Base-by-base conservation (phyloP, 2,113 vertebrate species). In the Platichthys stellatus region DNA sequence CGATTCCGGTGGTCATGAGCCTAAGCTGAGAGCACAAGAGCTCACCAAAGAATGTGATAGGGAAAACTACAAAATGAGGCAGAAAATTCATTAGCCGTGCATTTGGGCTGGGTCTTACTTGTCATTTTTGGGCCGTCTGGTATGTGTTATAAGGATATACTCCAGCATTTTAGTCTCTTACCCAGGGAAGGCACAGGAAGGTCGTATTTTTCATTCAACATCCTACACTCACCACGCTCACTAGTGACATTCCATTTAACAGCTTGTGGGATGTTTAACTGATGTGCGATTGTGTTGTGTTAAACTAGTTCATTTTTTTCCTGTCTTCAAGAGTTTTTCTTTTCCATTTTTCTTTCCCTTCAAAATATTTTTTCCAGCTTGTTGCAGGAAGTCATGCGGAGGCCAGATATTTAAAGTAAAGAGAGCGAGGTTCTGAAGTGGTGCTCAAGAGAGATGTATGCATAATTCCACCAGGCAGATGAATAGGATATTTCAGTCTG, bases 341-440 rank as follows among this genome's bases (percentile, higher is more conserved):
- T 31, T 53, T 56, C 18, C 18, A 51, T 61, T 4, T 56, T 78
- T 38, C 57, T 72, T 58, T 51, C 24, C 21, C 47, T 71, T 38
- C 61, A 49, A 61, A 58, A 58, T 49, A 60, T 49, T 69, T 67
- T 78, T 80, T 77, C 70, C 49, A 74, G 43, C 76, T 62, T 86
- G 82, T 86, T 89, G 88, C 81, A 57, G 59, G 88, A 91, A 92
- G 92, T 93, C 92, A 94, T 63, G 77, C 71, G 89, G 92, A 90
- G 94, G 92, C 92, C 93, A 94, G 91, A 92, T 93, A 93, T 93
- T 93, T 93, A 90, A 94, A 94, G 92, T 88, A 88, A 92, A 92
- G 91, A 88, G 79, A 87, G 82, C 21, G 35, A 74, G 86, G 89
- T 91, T 95, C 86, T 95, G 93, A 94, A 94, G 93, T 83, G 86